Evolutionary conservation across 2,113 vertebrate genomes (phyloP).

Genomic region (Rattus norvegicus): DNA sequence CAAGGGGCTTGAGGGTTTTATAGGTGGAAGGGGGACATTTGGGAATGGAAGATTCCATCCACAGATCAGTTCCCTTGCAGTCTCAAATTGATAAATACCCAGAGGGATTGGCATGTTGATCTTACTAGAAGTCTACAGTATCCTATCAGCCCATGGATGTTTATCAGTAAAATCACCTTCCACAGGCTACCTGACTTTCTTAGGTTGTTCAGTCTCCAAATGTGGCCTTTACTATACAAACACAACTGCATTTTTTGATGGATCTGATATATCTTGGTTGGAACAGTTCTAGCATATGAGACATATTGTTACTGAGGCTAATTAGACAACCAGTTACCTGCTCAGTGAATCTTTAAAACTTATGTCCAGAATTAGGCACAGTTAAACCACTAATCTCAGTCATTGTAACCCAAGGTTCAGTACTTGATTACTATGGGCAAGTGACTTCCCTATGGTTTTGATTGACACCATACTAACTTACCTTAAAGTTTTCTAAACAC

Average conservation of each 20-base stretch:
- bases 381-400: background rate
- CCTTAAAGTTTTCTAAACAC: background rate
- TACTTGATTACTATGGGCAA: background rate
- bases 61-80: background rate
- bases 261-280: background rate
- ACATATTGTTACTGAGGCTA: background rate
- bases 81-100: background rate
- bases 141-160: background rate
- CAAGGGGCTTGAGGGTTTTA: background rate
- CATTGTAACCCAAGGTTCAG: accelerated
- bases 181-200: background rate
- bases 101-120: background rate
- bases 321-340: background rate
- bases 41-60: background rate
- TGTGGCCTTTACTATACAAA: background rate
- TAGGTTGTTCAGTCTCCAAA: background rate
- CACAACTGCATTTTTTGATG: background rate
- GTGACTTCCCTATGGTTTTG: background rate
- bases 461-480: background rate
- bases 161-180: background rate
- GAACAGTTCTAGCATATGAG: background rate
- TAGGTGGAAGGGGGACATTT: background rate
- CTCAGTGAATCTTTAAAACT: background rate
- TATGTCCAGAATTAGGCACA: background rate
- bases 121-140: background rate